Evolutionary conservation across 2,888 invertebrate genomes (phyloP).

Genomic region (Cryptocephalus moraei): DNA sequence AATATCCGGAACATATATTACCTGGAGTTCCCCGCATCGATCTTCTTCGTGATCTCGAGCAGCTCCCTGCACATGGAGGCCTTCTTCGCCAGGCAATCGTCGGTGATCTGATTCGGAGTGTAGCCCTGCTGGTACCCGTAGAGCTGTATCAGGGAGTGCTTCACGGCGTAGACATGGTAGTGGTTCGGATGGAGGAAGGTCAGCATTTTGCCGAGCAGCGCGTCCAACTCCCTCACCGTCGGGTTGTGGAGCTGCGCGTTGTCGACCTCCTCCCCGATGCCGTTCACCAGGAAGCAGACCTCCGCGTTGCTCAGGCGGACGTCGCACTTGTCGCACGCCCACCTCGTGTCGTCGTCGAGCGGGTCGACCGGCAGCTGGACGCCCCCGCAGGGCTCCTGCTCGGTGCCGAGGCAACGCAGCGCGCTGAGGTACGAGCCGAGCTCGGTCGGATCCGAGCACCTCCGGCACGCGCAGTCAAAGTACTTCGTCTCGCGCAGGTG

Average conservation of each 20-base stretch:
- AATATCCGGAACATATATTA: no score
- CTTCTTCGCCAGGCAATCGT: constrained; percentile 54
- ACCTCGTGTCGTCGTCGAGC: constrained; percentile 58
- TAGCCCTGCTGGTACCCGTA: constrained; percentile 62
- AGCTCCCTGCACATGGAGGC: constrained; percentile 57
- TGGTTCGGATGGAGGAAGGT: constrained; percentile 75
- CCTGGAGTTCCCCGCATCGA: constrained; percentile 67
- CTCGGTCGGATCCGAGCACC: constrained; percentile 75
- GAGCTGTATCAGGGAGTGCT: constrained; percentile 72
- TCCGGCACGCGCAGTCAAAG: constrained; percentile 59
- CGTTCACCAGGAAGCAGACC: constrained; percentile 54
- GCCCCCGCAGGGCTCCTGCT: constrained; percentile 39
- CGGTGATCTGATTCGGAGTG: constrained; percentile 42
- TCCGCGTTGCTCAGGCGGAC: constrained; percentile 52
- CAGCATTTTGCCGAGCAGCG: constrained; percentile 55
- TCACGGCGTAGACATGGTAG: constrained; percentile 71
- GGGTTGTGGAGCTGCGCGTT: constrained; percentile 51
- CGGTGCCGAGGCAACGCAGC: constrained; percentile 55
- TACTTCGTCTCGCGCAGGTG: constrained; percentile 72
- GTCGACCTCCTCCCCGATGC: constrained; percentile 71
- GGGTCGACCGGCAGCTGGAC: constrained; percentile 62
- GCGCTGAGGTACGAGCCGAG: constrained; percentile 64
- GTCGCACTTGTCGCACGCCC: constrained; percentile 65
- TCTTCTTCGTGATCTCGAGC: constrained; percentile 47
- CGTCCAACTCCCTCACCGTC: constrained; percentile 49